Conservation (phyloP, 1,140 invertebrate species). For the Drosophila sp. region DNA sequence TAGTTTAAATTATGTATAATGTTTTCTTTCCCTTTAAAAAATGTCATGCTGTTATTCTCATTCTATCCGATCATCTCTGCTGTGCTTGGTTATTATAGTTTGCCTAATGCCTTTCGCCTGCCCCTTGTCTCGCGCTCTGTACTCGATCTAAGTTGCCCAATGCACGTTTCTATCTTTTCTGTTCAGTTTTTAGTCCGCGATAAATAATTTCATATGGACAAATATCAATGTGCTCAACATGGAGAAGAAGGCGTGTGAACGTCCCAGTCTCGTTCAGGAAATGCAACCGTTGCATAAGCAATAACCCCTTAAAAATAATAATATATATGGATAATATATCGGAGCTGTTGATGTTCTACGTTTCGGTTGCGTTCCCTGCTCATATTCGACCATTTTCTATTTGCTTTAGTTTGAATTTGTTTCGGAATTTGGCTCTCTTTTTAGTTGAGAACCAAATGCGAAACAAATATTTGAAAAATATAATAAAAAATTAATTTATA, state of each 20-base stretch:
- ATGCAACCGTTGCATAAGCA: neutral
- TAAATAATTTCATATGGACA: neutral
- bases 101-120: constrained; percentile 6
- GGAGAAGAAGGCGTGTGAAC: neutral
- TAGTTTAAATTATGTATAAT: constrained; percentile 74
- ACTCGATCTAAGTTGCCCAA: neutral
- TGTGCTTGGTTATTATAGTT: constrained; percentile 20
- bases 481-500: constrained; percentile 21
- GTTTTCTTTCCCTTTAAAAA: constrained; percentile 50
- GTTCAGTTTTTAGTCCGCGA: neutral
- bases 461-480: constrained; percentile 56
- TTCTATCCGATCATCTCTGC: constrained; percentile 22
- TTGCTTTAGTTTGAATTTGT: constrained; percentile 49
- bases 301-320: too few relatives aligned
- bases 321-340: too few relatives aligned
- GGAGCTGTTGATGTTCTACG: too few relatives aligned
- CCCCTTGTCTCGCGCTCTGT: constrained; percentile 12
- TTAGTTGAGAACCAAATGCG: constrained; percentile 42
- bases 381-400: constrained; percentile 23
- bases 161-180: constrained; percentile 2
- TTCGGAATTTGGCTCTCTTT: constrained; percentile 56
- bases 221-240: neutral
- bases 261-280: neutral
- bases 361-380: neutral
- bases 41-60: constrained; percentile 67